These are phyloP conservation scores for Pterois miles DNA, from an alignment of 2,797 vertebrate genomes.

Conservation along the genomic window DNA sequence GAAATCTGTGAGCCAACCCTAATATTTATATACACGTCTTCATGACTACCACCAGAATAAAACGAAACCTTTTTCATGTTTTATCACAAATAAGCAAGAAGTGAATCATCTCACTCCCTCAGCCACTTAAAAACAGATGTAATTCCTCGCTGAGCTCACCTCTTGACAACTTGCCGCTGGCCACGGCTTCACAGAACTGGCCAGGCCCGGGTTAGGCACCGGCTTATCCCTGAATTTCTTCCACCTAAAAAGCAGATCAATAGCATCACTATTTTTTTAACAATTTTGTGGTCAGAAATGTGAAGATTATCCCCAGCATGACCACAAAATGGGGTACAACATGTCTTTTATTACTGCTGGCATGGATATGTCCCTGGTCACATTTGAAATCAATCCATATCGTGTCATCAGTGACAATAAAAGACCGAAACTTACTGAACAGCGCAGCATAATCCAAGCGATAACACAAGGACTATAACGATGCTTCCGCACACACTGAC, in stretches of 20 bases:
- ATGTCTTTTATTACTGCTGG: neutral
- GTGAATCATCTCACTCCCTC: neutral
- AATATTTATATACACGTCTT: neutral
- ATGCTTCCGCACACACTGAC: slow-evolving; percentile 46
- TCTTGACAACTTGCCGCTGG: slow-evolving; percentile 22
- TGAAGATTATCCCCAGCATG: neutral
- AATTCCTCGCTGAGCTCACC: slow-evolving; percentile 49
- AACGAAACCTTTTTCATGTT: neutral
- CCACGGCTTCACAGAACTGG: slow-evolving; percentile 74
- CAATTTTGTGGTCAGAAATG: no score
- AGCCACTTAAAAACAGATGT: no score
- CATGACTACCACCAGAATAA: neutral
- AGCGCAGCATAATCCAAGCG: slow-evolving; percentile 52
- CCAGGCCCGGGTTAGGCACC: slow-evolving; percentile 73
- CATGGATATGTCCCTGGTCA: neutral
- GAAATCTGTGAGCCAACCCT: no score
- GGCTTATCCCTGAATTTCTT: slow-evolving; percentile 64
- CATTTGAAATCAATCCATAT: neutral
- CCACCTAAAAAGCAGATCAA: slow-evolving; percentile 55
- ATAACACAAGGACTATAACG: slow-evolving; percentile 47
- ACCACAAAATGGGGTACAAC: neutral
- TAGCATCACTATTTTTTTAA: no score
- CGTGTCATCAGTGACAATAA: neutral
- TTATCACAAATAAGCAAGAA: neutral
- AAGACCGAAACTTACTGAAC: slow-evolving; percentile 62